Base-by-base conservation (phyloP, 2,888 invertebrate species). In the Tenthredo scrophulariae region DNA sequence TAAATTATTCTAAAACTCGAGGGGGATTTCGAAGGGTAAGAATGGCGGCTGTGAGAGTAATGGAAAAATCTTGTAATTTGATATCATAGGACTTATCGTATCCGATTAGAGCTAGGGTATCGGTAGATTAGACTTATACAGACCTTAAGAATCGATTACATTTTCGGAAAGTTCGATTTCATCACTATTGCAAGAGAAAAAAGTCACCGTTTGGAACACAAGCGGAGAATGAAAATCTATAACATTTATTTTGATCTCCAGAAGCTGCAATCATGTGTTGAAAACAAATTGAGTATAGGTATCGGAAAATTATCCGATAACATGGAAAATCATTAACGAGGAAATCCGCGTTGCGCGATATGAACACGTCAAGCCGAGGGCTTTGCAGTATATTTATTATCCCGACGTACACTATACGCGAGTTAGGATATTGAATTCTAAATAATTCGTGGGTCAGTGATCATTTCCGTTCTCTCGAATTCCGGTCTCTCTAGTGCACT, bases 1-100 rank as follows among this genome's bases (percentile, higher is more conserved):
- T 74, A 74, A 74, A 74, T 74, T 40, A 74, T 74, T 26, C 74
- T 22, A 43, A 74, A 74, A 43, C 43, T 74, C 74, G 74, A 43
- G 74, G 74, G 40, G 43, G 74, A 74, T 74, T 74, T 74, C 2
- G 40, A 43, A 74, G 74, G 40, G 43, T 22, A 18, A 43, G 22
- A 74, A 43, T 43, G 13, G 40, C 43, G 3, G 22, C 40, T 40
- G 43, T 7, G 70, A n/a, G 29, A 43, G 74, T 43, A 43, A 74
- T 74, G 74, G 29, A 74, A 40, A 74, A 74, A 74, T 74, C 40
- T n/a, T 43, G 74, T 43, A 22, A 74, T 43, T 74, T 74, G 40
- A 29, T 74, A 43, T 15, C 7, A 40, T 22, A 74, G 29, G 29
- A 67, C 67, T 33, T 33, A 33, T 67, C 26, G 62, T 26, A 62